phyloP scores from a whole-genome alignment of 2,888 invertebrate genomes.

The Steinernema scapterisci region DNA sequence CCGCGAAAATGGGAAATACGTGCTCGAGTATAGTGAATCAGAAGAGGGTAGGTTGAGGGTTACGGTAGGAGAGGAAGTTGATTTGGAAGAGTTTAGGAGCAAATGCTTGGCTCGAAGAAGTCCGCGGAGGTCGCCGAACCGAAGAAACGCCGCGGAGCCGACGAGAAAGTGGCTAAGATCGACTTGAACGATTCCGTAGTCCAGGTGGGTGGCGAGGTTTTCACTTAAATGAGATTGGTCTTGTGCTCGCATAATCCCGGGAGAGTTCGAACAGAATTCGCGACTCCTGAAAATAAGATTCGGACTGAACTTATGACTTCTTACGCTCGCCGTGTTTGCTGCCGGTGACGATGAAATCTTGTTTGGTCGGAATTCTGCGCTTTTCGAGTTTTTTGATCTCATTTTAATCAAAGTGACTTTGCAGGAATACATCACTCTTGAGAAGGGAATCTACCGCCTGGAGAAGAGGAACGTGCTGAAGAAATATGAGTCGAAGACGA shows the following conservation, averaged over 20 bases:
- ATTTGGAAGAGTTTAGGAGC: background rate
- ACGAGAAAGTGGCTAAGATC: conserved; percentile 49
- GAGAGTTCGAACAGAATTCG: too few species aligned
- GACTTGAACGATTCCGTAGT: conserved; percentile 64
- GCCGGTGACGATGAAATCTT: too few species aligned
- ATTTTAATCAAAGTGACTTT: conserved; percentile 27
- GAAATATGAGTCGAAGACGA: conserved; percentile 67
- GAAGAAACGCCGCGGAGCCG: conserved; percentile 37
- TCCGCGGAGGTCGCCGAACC: conserved; percentile 30
- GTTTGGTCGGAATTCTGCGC: too few species aligned
- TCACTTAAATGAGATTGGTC: background rate
- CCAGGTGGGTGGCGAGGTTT: conserved; percentile 39
- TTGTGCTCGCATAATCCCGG: too few species aligned
- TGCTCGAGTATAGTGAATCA: conserved; percentile 25
- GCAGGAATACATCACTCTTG: conserved; percentile 68
- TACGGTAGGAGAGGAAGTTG: background rate
- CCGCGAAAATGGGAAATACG: conserved; percentile 6
- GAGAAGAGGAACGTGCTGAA: conserved; percentile 68
- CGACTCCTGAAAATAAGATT: too few species aligned
- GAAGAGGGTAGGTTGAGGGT: conserved; percentile 1
- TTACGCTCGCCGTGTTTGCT: too few species aligned
- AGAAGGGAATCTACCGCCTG: conserved; percentile 67
- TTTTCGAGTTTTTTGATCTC: conserved; percentile 57
- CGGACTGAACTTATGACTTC: too few species aligned
- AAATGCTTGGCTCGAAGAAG: background rate